A percentile compares a stretch with the other conserved stretches of the same genome.
Conservation (phyloP, 2,888 invertebrate genomes). For the Hirtodrosophila cameraria region DNA sequence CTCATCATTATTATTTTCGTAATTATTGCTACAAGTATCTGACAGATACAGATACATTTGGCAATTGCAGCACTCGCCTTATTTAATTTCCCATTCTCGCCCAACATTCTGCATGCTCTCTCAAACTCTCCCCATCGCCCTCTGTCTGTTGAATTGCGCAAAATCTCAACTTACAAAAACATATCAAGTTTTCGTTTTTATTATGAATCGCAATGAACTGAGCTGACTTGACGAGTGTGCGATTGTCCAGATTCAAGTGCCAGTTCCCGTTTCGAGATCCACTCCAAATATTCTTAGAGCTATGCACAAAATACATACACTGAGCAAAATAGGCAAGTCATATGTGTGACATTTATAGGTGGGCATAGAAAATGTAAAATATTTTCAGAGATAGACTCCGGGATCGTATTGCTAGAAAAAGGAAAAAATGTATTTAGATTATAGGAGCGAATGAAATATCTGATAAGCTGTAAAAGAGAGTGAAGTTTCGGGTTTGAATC, state of each 20-base stretch:
- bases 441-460: too few relatives aligned
- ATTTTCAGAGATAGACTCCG: too few relatives aligned
- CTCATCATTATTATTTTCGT: conserved; percentile 39
- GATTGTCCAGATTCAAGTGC: conserved; percentile 31
- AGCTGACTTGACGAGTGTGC: conserved; percentile 34
- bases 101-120: background rate
- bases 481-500: too few relatives aligned
- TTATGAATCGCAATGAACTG: conserved; percentile 72
- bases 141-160: conserved; percentile 52
- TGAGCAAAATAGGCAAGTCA: conserved; percentile 4
- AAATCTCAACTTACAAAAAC: conserved; percentile 80
- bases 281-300: conserved; percentile 18
- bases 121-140: background rate
- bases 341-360: too few relatives aligned
- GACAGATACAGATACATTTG: conserved; percentile 70
- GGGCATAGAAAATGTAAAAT: background rate
- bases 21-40: conserved; percentile 61
- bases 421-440: too few relatives aligned
- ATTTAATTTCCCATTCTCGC: conserved; percentile 18
- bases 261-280: conserved; percentile 32
- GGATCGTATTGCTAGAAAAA: too few relatives aligned
- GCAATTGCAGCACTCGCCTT: conserved; percentile 49
- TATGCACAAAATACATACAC: conserved; percentile 18
- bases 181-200: conserved; percentile 75
- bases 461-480: too few relatives aligned